Conservation (phyloP, 1,140 invertebrate species). For the Anoplolepis gracilipes region DNA sequence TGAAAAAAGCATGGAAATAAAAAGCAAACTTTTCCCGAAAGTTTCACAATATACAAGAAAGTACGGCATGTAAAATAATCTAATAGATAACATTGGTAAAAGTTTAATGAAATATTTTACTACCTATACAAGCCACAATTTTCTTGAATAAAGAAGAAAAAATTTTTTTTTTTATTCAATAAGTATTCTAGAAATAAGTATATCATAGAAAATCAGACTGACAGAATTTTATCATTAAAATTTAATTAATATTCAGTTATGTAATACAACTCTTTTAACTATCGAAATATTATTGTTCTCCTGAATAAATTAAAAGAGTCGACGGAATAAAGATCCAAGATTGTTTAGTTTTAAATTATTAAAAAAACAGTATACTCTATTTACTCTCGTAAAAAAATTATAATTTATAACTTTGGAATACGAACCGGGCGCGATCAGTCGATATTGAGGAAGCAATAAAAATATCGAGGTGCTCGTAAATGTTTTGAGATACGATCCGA, state of each 20-base stretch:
- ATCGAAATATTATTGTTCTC: neutral
- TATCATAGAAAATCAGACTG: neutral
- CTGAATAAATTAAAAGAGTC: neutral
- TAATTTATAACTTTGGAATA: conserved; percentile 14
- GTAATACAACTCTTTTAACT: neutral
- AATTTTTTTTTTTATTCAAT: neutral
- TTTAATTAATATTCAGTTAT: neutral
- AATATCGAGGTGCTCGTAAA: conserved; percentile 61
- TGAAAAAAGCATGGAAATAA: neutral
- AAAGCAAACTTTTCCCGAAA: neutral
- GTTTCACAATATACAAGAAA: neutral
- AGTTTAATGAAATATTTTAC: neutral
- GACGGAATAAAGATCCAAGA: neutral
- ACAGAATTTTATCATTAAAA: neutral
- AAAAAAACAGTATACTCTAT: neutral
- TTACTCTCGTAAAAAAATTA: neutral
- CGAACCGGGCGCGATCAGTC: neutral
- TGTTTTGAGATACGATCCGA: conserved; percentile 52
- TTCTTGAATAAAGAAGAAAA: neutral
- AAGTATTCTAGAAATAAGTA: no score
- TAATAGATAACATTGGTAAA: neutral
- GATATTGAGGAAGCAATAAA: conserved; percentile 23
- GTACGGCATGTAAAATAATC: neutral
- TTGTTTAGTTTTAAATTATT: neutral
- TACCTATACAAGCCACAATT: no score